These are phyloP conservation scores for Candoia aspera DNA, from an alignment of 2,113 vertebrate species.

Conservation along the genomic window DNA sequence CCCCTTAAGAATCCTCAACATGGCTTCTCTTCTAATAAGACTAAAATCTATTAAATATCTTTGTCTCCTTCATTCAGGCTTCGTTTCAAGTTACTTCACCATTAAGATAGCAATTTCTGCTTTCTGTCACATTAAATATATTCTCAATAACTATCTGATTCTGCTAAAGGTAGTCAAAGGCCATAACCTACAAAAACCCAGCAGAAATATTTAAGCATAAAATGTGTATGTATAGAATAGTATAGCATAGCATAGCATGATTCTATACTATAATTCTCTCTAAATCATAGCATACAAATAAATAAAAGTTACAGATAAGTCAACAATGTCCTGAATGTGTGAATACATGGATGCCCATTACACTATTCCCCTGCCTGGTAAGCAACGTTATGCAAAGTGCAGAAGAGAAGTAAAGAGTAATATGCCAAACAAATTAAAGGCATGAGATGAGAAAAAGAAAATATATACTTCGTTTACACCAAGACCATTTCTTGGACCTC, in stretches of 20 bases:
- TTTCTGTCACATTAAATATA: conserved; percentile 67
- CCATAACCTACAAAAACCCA: conserved; percentile 42
- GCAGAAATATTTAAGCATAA: not conserved
- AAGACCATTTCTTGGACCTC: not conserved
- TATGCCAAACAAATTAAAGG: not conserved
- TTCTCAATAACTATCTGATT: conserved; percentile 64
- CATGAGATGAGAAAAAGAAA: not conserved
- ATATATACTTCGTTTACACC: not conserved
- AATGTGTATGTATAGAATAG: too few relatives aligned
- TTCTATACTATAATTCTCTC: too few relatives aligned
- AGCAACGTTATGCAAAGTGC: not conserved
- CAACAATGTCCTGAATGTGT: not conserved
- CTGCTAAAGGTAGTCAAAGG: conserved; percentile 61
- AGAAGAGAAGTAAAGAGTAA: not conserved
- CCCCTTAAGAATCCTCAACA: conserved; percentile 34
- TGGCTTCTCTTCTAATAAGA: conserved; percentile 57
- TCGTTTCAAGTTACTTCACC: conserved; percentile 63
- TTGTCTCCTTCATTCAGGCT: conserved; percentile 61
- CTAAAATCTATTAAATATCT: conserved; percentile 44
- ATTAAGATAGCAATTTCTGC: conserved; percentile 67
- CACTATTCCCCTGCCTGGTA: too few relatives aligned
- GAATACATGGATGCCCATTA: not conserved
- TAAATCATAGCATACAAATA: too few relatives aligned
- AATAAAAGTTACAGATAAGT: too few relatives aligned
- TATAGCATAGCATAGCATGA: too few relatives aligned